Evolutionary conservation across 2,888 invertebrate genomes (phyloP).

Genomic region (Acleris sparsana): DNA sequence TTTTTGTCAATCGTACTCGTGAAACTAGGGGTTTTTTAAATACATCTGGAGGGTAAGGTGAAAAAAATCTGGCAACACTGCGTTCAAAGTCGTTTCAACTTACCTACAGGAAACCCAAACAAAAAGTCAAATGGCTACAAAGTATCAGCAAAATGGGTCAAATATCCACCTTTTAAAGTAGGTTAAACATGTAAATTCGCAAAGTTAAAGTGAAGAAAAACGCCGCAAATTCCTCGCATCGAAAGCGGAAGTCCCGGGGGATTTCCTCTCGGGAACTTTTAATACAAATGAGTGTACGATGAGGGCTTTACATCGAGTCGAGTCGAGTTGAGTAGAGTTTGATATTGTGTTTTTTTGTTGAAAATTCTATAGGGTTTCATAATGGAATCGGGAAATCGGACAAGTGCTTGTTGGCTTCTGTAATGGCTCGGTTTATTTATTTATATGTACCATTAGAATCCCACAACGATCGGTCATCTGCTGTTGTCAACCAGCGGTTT

Average conservation of each 20-base stretch:
- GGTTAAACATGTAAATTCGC: conserved; percentile 28
- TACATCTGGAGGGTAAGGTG: too few species aligned
- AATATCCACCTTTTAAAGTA: conserved; percentile 16
- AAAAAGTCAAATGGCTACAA: neutral
- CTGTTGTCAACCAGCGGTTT: too few species aligned
- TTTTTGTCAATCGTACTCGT: too few species aligned
- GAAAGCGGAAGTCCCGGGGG: neutral
- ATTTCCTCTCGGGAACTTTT: conserved; percentile 17
- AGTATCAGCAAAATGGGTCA: neutral
- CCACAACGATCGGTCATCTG: too few species aligned
- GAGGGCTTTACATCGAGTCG: conserved; percentile 3
- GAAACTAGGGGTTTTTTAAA: too few species aligned
- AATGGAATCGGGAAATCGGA: neutral
- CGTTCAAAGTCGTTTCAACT: too few species aligned
- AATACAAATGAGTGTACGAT: conserved; percentile 31
- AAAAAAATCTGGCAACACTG: too few species aligned
- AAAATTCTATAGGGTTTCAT: neutral
- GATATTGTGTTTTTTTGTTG: neutral
- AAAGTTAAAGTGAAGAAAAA: conserved; percentile 25
- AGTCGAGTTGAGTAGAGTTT: conserved; percentile 10
- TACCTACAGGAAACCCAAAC: neutral
- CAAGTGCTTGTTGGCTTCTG: too few species aligned
- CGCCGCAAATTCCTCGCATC: conserved; percentile 13
- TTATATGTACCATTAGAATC: too few species aligned
- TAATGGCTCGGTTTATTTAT: too few species aligned